Conservation (phyloP, 2,797 vertebrate species). For the Poeciliopsis gracilis region DNA sequence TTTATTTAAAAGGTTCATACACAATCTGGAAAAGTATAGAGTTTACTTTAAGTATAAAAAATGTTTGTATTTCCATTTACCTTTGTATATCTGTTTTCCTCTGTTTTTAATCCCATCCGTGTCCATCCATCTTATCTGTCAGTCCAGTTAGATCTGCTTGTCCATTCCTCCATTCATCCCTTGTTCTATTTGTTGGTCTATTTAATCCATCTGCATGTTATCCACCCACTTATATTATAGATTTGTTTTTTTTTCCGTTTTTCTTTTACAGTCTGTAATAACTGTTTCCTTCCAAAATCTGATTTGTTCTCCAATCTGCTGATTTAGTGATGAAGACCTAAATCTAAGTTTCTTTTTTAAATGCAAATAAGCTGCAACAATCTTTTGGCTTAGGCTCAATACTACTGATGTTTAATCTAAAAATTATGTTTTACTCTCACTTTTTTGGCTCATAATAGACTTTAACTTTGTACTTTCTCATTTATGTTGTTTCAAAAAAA, state of each 20-base stretch:
- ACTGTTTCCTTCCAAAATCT: neutral
- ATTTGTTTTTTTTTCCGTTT: neutral
- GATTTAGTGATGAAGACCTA: neutral
- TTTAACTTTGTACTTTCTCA: neutral
- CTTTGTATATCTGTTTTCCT: neutral
- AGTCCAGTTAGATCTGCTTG: neutral
- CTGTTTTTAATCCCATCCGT: neutral
- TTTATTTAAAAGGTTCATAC: neutral
- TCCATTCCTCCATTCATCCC: neutral
- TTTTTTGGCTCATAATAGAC: slow-evolving; percentile 12
- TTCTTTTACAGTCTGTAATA: neutral
- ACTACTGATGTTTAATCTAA: slow-evolving; percentile 25
- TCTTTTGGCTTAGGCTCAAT: neutral
- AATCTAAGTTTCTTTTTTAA: neutral
- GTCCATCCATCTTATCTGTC: neutral
- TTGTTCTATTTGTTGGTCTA: neutral
- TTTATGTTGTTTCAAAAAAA: slow-evolving; percentile 26
- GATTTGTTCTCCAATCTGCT: neutral
- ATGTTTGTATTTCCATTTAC: neutral
- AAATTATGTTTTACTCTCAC: slow-evolving; percentile 5
- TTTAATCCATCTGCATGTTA: neutral
- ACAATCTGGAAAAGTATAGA: neutral
- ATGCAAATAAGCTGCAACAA: neutral
- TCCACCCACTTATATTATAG: neutral
- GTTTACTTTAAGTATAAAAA: neutral